Conservation (phyloP, 2,888 invertebrate genomes). For the Xylota segnis region DNA sequence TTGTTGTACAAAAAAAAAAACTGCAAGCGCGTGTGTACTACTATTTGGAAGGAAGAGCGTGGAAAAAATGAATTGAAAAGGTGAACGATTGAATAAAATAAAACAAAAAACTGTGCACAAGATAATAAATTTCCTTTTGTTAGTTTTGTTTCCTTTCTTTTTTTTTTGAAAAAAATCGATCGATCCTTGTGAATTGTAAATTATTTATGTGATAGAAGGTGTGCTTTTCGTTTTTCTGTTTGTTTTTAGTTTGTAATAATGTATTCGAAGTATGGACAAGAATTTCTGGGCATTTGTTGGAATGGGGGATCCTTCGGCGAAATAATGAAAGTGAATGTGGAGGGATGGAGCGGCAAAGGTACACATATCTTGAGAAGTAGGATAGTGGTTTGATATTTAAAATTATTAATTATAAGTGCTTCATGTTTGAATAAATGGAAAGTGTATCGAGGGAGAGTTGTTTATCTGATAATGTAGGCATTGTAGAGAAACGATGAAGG, state of each 20-base stretch:
- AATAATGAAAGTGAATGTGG: slow-evolving; percentile 7
- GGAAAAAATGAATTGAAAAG: slow-evolving; percentile 18
- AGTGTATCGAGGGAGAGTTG: no score
- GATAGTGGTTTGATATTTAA: neutral
- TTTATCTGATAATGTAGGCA: no score
- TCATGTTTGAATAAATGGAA: no score
- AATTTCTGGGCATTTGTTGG: neutral
- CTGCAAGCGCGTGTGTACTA: slow-evolving; percentile 44
- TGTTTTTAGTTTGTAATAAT: slow-evolving; percentile 35
- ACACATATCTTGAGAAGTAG: slow-evolving; percentile 1
- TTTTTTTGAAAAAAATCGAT: no score
- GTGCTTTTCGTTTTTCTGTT: slow-evolving; percentile 25
- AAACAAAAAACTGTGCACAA: slow-evolving; percentile 52
- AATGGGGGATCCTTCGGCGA: neutral
- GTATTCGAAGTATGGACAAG: slow-evolving; percentile 6
- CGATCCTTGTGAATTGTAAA: slow-evolving; percentile 43
- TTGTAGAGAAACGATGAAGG: no score
- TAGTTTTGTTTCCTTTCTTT: slow-evolving; percentile 18
- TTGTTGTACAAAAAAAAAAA: slow-evolving; percentile 5
- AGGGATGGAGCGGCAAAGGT: neutral
- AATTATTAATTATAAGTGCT: no score
- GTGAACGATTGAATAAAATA: slow-evolving; percentile 13
- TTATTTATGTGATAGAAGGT: slow-evolving; percentile 61
- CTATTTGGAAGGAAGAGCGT: slow-evolving; percentile 25
- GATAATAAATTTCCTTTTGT: slow-evolving; percentile 56